These are phyloP conservation scores for Bufo gargarizans DNA, from an alignment of 2,113 vertebrate species.

Conservation along the genomic window DNA sequence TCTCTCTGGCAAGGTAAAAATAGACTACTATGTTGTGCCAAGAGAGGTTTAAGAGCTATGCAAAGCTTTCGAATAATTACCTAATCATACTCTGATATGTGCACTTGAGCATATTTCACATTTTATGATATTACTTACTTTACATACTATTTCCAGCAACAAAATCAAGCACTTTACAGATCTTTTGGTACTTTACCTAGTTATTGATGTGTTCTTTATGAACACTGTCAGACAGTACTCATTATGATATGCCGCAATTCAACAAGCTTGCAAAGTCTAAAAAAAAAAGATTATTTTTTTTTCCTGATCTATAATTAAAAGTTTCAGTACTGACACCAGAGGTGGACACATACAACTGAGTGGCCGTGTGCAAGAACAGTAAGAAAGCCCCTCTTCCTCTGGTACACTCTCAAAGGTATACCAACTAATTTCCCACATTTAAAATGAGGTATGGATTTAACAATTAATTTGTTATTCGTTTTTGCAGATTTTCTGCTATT, in stretches of 20 bases:
- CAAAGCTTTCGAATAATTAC: conserved; percentile 32
- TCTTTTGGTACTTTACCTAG: neutral
- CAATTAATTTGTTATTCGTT: no score
- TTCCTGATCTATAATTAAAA: no score
- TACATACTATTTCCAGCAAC: conserved; percentile 20
- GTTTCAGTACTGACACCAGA: no score
- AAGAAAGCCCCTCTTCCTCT: no score
- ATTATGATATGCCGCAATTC: neutral
- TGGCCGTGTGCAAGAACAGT: no score
- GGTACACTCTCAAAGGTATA: no score
- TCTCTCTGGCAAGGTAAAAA: conserved; percentile 38
- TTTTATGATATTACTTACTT: conserved; percentile 29
- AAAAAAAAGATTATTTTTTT: neutral
- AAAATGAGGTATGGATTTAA: no score
- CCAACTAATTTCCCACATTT: no score
- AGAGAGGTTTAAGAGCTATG: conserved; percentile 37
- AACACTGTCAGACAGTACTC: neutral
- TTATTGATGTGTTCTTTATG: conserved; percentile 1
- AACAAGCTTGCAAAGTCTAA: neutral
- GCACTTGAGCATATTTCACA: conserved; percentile 28
- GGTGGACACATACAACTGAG: no score
- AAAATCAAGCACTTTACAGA: conserved; percentile 18
- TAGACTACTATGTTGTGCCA: conserved; percentile 31
- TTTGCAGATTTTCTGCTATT: no score
- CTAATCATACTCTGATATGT: conserved; percentile 40